Percentiles rank a stretch among this genome's conserved stretches.
These are phyloP conservation scores for Palaemon carinicauda DNA, from an alignment of 1,140 invertebrate species.

Conservation along the genomic window DNA sequence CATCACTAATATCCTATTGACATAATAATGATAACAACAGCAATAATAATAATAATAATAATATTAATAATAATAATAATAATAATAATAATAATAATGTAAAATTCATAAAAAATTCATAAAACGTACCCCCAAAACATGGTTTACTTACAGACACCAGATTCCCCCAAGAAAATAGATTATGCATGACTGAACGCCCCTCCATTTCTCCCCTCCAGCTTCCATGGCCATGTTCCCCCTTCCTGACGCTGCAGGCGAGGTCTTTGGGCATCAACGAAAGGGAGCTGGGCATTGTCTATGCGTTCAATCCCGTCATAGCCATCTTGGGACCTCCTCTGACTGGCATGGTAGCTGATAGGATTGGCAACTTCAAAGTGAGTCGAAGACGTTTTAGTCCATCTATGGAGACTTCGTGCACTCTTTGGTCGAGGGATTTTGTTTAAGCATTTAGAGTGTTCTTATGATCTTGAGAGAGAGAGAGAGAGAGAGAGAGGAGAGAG, in stretches of 20 bases:
- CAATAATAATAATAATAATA: not conserved
- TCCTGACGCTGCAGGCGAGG: slow-evolving; percentile 42
- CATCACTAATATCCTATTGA: too few species aligned
- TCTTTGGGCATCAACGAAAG: slow-evolving; percentile 36
- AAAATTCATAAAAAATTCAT: not conserved
- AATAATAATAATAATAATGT: not conserved
- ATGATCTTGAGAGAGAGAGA: not conserved
- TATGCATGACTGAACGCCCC: too few species aligned
- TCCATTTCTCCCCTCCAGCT: not conserved
- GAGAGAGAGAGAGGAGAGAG: too few species aligned
- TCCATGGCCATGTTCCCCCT: slow-evolving; percentile 47
- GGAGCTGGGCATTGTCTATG: slow-evolving; percentile 32
- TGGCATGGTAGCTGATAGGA: slow-evolving; percentile 62
- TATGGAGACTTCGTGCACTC: too few species aligned
- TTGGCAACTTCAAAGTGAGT: slow-evolving; percentile 66
- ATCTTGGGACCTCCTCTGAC: slow-evolving; percentile 62
- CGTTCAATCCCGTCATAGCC: slow-evolving; percentile 49
- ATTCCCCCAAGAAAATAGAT: too few species aligned
- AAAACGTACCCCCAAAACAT: too few species aligned
- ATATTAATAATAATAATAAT: not conserved
- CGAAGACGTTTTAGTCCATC: too few species aligned
- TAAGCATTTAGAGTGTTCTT: not conserved
- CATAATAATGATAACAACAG: too few species aligned
- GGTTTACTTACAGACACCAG: not conserved
- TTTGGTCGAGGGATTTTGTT: too few species aligned